Evolutionary conservation across 2,797 vertebrate species (phyloP).

Genomic region (Atherinosoma microstoma): DNA sequence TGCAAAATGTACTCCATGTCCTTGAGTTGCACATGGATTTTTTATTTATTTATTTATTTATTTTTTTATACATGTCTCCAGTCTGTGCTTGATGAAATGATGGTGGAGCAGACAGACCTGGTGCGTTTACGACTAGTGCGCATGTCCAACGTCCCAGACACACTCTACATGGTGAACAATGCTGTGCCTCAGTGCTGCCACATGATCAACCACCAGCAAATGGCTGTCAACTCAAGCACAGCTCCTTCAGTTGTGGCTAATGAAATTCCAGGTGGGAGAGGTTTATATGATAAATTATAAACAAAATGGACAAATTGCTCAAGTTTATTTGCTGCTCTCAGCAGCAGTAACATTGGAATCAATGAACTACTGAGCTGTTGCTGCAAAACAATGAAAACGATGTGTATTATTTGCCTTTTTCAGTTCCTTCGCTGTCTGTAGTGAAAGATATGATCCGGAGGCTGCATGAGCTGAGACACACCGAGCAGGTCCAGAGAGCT

Average conservation of each 20-base stretch:
- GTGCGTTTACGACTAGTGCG: constrained; percentile 96
- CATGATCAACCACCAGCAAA: constrained; percentile 95
- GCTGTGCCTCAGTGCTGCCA: constrained; percentile 98
- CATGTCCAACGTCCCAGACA: constrained; percentile 99
- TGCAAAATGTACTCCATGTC: constrained; percentile 43
- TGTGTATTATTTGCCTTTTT: constrained; percentile 18
- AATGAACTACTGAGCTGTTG: background rate
- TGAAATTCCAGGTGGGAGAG: constrained; percentile 93
- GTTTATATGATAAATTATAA: background rate
- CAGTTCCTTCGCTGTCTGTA: constrained; percentile 90
- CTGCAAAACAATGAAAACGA: background rate
- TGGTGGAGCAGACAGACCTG: constrained; percentile 98
- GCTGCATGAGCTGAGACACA: constrained; percentile 94
- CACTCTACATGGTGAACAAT: constrained; percentile 97
- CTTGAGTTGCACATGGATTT: constrained; percentile 40
- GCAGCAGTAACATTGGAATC: background rate
- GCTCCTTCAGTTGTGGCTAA: constrained; percentile 97
- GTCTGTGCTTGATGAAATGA: constrained; percentile 97
- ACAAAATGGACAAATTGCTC: background rate
- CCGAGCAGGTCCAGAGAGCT: constrained; percentile 95
- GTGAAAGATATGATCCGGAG: constrained; percentile 95
- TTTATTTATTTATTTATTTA: constrained; percentile 33
- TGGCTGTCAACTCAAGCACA: constrained; percentile 86
- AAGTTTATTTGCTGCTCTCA: background rate
- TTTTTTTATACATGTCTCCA: constrained; percentile 66